Percentiles rank a stretch among this genome's conserved stretches.
Conservation (phyloP, 2,797 vertebrate species). For the Erpetoichthys calabaricus region DNA sequence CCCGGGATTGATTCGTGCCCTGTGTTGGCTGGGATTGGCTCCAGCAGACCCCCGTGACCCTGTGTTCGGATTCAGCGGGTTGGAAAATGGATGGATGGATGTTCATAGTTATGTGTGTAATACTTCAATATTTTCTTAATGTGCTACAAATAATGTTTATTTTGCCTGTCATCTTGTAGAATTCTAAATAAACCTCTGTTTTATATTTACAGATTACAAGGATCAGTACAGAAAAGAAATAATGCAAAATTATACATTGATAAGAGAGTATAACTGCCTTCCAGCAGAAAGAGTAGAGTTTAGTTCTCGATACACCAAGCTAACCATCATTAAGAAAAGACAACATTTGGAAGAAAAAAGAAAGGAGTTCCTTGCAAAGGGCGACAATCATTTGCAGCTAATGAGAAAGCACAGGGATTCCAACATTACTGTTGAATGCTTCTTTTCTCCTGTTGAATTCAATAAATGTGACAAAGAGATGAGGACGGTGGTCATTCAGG, state of each 20-base stretch:
- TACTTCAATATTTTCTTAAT: too few relatives aligned
- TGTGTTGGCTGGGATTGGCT: too few relatives aligned
- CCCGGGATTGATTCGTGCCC: too few relatives aligned
- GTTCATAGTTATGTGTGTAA: too few relatives aligned
- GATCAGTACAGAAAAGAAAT: constrained; percentile 14
- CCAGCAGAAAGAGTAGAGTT: neutral
- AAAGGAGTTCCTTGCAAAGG: neutral
- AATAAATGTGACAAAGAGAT: neutral
- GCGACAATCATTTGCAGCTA: neutral
- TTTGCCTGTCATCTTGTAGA: too few relatives aligned
- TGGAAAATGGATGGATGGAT: too few relatives aligned
- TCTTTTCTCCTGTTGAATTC: neutral
- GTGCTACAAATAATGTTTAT: too few relatives aligned
- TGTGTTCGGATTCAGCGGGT: too few relatives aligned
- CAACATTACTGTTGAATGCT: too few relatives aligned
- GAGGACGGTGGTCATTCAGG: constrained; percentile 8
- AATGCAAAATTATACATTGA: neutral
- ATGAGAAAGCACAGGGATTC: neutral
- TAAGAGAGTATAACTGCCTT: constrained; percentile 6
- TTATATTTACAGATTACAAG: neutral
- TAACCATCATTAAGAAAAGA: neutral
- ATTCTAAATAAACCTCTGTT: too few relatives aligned
- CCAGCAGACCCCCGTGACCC: too few relatives aligned
- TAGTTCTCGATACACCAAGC: neutral
- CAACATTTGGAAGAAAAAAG: neutral